A percentile compares a stretch with the other conserved stretches of the same genome.
phyloP scores from a whole-genome alignment of 2,113 vertebrate genomes.

The Colius striatus region DNA sequence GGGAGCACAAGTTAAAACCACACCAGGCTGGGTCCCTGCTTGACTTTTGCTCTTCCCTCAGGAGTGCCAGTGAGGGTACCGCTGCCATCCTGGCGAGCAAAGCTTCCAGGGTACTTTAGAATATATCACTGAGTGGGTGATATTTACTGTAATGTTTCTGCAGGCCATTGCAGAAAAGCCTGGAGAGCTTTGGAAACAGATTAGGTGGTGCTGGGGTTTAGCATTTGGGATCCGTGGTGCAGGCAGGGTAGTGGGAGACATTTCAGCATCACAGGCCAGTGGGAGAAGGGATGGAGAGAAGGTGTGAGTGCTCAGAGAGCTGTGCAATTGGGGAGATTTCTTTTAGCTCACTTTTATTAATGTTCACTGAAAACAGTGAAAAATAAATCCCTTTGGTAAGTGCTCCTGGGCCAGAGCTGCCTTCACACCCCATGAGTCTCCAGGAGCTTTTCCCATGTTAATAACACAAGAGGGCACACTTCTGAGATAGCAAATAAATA shows the following conservation, averaged over 20 bases:
- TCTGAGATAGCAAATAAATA: background rate
- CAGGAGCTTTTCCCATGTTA: background rate
- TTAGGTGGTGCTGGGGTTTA: background rate
- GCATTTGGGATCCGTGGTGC: background rate
- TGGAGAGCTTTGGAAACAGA: background rate
- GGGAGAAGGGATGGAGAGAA: background rate
- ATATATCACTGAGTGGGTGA: accelerated
- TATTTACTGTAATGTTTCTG: background rate
- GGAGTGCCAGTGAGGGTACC: accelerated
- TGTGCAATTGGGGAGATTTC: background rate
- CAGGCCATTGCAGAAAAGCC: background rate
- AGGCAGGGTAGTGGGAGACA: background rate
- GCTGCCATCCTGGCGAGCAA: accelerated
- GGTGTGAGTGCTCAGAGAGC: background rate
- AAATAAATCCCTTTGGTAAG: background rate
- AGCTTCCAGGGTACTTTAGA: background rate
- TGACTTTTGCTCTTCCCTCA: background rate
- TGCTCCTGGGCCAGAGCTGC: background rate
- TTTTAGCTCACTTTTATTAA: background rate
- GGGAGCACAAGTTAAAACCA: slow-evolving; percentile 43
- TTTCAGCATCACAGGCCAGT: accelerated
- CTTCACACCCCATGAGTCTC: background rate
- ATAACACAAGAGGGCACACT: background rate
- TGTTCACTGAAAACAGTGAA: background rate
- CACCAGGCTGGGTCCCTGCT: background rate